A percentile compares a stretch with the other conserved stretches of the same genome.
Evolutionary conservation across 64 coral and sea anemone species (phyloP).

Genomic region (Porites australiensis): DNA sequence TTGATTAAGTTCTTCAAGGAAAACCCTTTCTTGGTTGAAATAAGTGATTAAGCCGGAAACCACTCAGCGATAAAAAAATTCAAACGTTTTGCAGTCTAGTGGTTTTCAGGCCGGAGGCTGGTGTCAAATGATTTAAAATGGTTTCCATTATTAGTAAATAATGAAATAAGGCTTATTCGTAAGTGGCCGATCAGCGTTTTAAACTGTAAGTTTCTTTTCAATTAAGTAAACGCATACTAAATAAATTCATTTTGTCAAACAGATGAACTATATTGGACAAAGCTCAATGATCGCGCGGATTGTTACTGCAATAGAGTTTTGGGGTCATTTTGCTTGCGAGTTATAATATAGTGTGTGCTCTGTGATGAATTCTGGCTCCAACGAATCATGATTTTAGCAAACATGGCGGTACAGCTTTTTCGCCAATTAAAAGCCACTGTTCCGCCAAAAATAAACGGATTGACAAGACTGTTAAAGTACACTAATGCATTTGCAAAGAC

Average conservation of each 20-base stretch:
- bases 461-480: constrained; percentile 84
- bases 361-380: neutral
- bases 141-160: too few species aligned
- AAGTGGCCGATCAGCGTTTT: too few species aligned
- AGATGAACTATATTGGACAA: neutral
- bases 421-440: constrained; percentile 8
- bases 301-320: neutral
- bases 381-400: neutral
- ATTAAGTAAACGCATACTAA: neutral
- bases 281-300: neutral
- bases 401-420: neutral
- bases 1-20: too few species aligned
- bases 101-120: too few species aligned
- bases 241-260: neutral
- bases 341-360: neutral
- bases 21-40: too few species aligned
- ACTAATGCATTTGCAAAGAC: constrained; percentile 82
- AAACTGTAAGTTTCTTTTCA: neutral
- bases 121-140: too few species aligned
- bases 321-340: neutral
- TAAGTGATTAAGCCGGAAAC: too few species aligned
- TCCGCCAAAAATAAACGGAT: constrained; percentile 89
- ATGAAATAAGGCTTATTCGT: too few species aligned
- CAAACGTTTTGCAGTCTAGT: too few species aligned
- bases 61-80: too few species aligned